Conservation (phyloP, 23 tunicate species). For the Clavelina lepadiformis region DNA sequence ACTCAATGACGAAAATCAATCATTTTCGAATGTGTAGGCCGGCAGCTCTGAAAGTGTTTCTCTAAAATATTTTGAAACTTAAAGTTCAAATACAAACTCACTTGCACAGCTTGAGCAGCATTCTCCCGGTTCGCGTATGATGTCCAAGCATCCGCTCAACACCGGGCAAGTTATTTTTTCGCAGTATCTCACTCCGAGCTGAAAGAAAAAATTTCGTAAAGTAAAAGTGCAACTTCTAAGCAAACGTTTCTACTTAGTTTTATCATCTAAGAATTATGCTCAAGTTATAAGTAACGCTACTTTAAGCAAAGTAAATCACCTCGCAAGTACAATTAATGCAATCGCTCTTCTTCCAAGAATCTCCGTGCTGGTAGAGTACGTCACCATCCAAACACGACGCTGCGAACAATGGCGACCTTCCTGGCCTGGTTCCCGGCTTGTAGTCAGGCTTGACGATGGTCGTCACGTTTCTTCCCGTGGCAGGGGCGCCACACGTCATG, state of each 20-base stretch:
- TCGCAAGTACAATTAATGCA: slow-evolving; percentile 72
- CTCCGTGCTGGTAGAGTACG: slow-evolving; percentile 45
- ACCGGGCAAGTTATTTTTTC: slow-evolving; percentile 29
- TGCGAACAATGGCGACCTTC: neutral
- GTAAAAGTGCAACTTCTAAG: no score
- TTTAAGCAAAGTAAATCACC: no score
- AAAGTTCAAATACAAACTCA: no score
- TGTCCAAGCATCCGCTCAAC: slow-evolving; percentile 43
- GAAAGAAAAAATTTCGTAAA: neutral
- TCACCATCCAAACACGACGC: slow-evolving; percentile 53
- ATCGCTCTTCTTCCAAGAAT: slow-evolving; percentile 55
- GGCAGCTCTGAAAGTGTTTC: no score
- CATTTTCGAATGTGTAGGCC: no score
- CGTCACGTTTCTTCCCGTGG: neutral
- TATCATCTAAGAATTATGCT: no score
- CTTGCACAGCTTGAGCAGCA: slow-evolving; percentile 80
- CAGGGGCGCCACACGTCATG: slow-evolving; percentile 24
- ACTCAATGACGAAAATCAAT: no score
- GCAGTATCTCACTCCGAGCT: slow-evolving; percentile 41
- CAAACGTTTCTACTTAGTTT: no score
- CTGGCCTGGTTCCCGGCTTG: neutral
- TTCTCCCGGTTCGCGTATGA: slow-evolving; percentile 32
- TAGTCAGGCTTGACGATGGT: no score
- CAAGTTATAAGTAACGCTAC: no score
- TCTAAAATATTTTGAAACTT: no score